Evolutionary conservation across 2,797 vertebrate species (phyloP).

Genomic region (Lithobates pipiens): DNA sequence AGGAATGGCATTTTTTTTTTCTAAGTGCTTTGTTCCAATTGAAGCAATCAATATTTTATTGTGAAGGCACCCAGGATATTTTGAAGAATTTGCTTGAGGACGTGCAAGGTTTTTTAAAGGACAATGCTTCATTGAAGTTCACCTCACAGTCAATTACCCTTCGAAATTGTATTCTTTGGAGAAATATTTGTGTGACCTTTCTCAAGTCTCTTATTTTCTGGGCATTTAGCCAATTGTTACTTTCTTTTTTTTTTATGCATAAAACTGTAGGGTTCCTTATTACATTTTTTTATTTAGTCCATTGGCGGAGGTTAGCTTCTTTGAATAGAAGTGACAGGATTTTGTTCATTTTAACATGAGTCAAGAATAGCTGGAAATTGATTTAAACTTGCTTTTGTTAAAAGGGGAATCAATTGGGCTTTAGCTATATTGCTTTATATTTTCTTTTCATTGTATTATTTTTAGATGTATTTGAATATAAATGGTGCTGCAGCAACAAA

Average conservation of each 20-base stretch:
- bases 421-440: neutral
- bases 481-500: neutral
- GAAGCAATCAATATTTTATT: constrained; percentile 53
- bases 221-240: constrained; percentile 72
- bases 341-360: constrained; percentile 37
- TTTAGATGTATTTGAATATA: neutral
- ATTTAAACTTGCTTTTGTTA: constrained; percentile 48
- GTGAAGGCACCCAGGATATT: constrained; percentile 44
- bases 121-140: constrained; percentile 63
- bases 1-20: constrained; percentile 43
- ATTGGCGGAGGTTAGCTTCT: constrained; percentile 35
- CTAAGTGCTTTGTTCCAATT: constrained; percentile 55
- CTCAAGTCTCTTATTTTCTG: constrained; percentile 70
- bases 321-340: constrained; percentile 29
- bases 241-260: constrained; percentile 65
- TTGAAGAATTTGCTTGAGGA: constrained; percentile 60
- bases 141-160: constrained; percentile 71
- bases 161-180: constrained; percentile 63
- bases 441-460: neutral
- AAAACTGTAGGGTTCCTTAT: constrained; percentile 63
- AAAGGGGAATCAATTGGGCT: neutral
- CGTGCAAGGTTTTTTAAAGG: constrained; percentile 58
- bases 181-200: constrained; percentile 67
- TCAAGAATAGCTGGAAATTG: constrained; percentile 35
- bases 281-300: constrained; percentile 62